Conservation (phyloP, 1,140 invertebrate genomes). For the Drosophila subobscura region DNA sequence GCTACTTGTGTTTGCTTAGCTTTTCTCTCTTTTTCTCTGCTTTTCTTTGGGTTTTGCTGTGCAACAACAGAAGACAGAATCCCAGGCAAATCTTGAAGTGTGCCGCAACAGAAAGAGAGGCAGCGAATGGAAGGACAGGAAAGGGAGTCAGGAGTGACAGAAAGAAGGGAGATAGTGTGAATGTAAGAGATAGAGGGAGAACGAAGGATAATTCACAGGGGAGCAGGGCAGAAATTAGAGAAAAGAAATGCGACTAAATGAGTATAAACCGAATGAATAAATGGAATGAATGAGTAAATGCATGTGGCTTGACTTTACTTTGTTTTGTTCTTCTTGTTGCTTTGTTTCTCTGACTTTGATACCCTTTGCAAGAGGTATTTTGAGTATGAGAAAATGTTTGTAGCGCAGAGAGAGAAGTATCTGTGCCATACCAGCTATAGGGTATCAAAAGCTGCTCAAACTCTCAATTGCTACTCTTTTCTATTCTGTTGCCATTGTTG, state of each 20-base stretch:
- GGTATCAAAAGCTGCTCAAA: neutral
- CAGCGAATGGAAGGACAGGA: neutral
- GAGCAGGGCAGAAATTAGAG: conserved; percentile 12
- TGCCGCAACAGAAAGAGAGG: conserved; percentile 31
- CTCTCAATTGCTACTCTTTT: conserved; percentile 13
- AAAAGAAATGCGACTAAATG: conserved; percentile 50
- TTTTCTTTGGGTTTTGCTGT: conserved; percentile 20
- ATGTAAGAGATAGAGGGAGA: no score
- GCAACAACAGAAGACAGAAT: conserved; percentile 29
- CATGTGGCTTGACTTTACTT: conserved; percentile 41
- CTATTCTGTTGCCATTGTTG: conserved; percentile 25
- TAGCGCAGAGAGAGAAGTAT: no score
- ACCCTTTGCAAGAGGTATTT: no score
- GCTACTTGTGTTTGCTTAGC: conserved; percentile 66
- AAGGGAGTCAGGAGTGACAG: no score
- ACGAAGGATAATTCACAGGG: no score
- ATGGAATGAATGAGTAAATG: conserved; percentile 32
- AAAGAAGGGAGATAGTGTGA: neutral
- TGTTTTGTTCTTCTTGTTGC: conserved; percentile 4
- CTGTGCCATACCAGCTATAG: no score
- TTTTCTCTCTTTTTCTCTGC: conserved; percentile 53
- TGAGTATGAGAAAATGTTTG: no score
- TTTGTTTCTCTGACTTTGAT: no score
- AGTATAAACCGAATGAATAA: conserved; percentile 57
- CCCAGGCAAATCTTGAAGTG: conserved; percentile 57